Percentiles rank a stretch among this genome's conserved stretches.
These are phyloP conservation scores for Alligator sinensis DNA, from an alignment of 2,113 vertebrate genomes.

Conservation along the genomic window DNA sequence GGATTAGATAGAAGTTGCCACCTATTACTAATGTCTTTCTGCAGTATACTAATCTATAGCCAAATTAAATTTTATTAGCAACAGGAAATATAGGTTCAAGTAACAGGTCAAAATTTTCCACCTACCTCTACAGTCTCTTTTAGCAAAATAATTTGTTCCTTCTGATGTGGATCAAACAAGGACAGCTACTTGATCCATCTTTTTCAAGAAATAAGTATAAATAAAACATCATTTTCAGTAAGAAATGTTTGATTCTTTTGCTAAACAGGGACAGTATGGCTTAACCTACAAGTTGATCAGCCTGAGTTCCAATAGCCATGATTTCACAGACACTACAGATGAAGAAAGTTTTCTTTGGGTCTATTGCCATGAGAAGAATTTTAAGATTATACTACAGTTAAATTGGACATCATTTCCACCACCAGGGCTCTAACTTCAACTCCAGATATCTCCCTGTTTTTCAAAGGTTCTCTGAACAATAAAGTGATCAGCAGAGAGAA, in stretches of 20 bases:
- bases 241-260: not conserved
- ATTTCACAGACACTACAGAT: not conserved
- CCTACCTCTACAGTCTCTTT: not conserved
- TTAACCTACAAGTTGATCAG: not conserved
- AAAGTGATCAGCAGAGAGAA: not conserved
- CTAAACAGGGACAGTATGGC: not conserved
- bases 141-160: not conserved
- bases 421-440: not conserved
- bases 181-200: not conserved
- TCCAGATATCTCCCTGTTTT: not conserved
- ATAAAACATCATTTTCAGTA: not conserved
- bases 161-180: not conserved
- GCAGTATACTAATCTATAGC: not conserved
- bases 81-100: not conserved
- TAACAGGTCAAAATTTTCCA: not conserved
- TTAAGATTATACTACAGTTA: not conserved
- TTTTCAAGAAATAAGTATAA: not conserved
- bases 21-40: not conserved
- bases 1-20: not conserved
- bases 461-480: not conserved
- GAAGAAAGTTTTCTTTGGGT: not conserved
- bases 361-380: no score
- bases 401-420: not conserved
- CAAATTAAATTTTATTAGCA: not conserved
- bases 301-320: not conserved